Conservation (phyloP, 1,140 invertebrate species). For the Colletes latitarsis region DNA sequence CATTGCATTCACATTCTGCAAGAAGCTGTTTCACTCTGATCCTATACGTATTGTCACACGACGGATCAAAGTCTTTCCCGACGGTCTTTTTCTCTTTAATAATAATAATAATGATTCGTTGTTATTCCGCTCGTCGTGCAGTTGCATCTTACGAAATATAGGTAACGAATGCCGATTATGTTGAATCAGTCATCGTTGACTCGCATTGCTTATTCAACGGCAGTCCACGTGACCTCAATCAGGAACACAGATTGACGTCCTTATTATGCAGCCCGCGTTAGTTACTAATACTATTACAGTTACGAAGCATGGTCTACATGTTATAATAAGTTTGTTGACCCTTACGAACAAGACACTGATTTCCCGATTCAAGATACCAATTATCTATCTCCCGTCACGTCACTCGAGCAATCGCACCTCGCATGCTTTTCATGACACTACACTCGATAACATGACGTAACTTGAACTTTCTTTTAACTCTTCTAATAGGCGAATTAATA, state of each 20-base stretch:
- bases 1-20: too few species aligned
- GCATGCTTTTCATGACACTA: too few species aligned
- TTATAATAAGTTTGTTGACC: constrained; percentile 42
- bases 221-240: constrained; percentile 17
- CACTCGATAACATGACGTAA: too few species aligned
- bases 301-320: constrained; percentile 28
- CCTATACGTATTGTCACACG: not conserved
- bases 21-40: too few species aligned
- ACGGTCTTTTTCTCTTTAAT: constrained; percentile 19
- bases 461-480: too few species aligned
- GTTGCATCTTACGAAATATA: not conserved
- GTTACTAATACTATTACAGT: constrained; percentile 36
- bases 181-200: constrained; percentile 24
- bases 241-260: constrained; percentile 33
- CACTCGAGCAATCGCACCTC: too few species aligned
- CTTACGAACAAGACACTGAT: not conserved
- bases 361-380: not conserved
- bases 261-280: constrained; percentile 42
- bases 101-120: constrained; percentile 31
- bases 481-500: too few species aligned
- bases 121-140: constrained; percentile 14
- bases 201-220: constrained; percentile 32
- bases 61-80: not conserved
- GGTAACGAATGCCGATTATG: constrained; percentile 5
- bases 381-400: too few species aligned